phyloP scores from a whole-genome alignment of 2,797 vertebrate species.

The Picus viridis region DNA sequence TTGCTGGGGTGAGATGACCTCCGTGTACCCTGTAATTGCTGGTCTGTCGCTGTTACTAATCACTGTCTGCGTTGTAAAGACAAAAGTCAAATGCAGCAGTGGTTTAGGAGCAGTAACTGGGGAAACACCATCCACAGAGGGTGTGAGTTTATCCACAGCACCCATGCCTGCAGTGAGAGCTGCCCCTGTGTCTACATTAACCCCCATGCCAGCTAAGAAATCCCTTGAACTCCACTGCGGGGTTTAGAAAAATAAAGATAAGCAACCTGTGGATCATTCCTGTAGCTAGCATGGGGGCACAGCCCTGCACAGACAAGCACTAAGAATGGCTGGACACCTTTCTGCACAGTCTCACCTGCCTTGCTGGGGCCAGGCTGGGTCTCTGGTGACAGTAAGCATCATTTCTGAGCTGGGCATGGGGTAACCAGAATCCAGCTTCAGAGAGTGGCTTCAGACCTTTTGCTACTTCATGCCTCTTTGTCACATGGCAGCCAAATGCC shows the following conservation, averaged over 20 bases:
- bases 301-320: background rate
- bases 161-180: background rate
- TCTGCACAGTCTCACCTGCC: background rate
- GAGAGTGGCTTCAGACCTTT: background rate
- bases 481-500: background rate
- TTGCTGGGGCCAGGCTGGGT: background rate
- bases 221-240: background rate
- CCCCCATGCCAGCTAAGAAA: background rate
- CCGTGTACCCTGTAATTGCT: background rate
- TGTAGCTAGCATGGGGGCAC: background rate
- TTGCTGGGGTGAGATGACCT: background rate
- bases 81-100: background rate
- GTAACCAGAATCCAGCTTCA: background rate
- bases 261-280: background rate
- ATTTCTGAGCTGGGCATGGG: background rate
- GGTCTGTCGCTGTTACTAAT: background rate
- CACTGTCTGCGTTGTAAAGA: background rate
- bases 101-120: background rate
- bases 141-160: background rate
- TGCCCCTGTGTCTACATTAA: background rate
- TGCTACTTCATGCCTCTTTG: fast-evolving
- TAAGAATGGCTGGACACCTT: background rate
- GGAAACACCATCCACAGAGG: background rate
- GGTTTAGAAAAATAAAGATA: background rate
- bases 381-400: background rate